Evolutionary conservation across 2,888 invertebrate species (phyloP).

Genomic region (Limnephilus rhombicus): DNA sequence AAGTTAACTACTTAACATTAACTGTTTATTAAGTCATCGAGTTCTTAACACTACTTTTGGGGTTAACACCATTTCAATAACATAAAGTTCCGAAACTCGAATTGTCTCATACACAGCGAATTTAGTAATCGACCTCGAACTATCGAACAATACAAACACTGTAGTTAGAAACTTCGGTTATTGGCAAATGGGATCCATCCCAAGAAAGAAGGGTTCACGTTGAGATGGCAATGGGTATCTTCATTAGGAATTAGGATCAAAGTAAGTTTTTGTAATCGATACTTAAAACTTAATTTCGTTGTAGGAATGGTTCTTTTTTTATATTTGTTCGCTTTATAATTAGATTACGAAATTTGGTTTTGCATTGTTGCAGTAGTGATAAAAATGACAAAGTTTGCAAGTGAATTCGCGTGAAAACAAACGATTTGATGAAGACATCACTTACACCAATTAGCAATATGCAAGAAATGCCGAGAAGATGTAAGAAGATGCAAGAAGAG

Average conservation of each 20-base stretch:
- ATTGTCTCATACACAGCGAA: neutral
- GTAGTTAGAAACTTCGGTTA: neutral
- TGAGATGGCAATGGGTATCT: neutral
- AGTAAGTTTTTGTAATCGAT: neutral
- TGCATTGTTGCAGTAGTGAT: too few relatives aligned
- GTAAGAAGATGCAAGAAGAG: too few relatives aligned
- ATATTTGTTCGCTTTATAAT: neutral
- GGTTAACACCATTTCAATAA: neutral
- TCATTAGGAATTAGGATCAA: neutral
- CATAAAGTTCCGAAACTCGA: neutral
- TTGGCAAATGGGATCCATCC: neutral
- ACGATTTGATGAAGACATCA: too few relatives aligned
- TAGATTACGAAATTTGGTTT: too few relatives aligned
- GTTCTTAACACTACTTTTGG: neutral
- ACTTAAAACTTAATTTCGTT: neutral
- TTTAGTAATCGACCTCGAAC: neutral
- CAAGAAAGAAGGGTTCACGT: neutral
- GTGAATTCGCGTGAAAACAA: too few relatives aligned
- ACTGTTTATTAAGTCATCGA: neutral
- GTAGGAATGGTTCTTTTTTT: neutral
- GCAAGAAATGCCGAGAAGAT: too few relatives aligned
- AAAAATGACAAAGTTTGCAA: too few relatives aligned
- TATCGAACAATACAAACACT: neutral
- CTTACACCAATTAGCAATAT: too few relatives aligned
- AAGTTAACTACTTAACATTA: too few relatives aligned